These are phyloP conservation scores for Etheostoma spectabile DNA, from an alignment of 2,113 vertebrate species.

Conservation along the genomic window DNA sequence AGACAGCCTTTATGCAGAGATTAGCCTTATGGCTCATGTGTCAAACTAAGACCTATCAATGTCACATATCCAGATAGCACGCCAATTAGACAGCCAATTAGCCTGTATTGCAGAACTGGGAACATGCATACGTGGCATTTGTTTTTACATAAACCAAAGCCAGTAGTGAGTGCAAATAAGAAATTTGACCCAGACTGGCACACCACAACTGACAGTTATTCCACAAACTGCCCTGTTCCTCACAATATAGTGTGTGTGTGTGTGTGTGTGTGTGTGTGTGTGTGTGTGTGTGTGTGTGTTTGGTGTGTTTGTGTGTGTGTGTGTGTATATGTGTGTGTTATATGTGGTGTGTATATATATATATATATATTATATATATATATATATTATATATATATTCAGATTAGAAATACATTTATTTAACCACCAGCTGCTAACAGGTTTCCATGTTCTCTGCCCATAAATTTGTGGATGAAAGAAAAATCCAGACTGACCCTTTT, in stretches of 20 bases:
- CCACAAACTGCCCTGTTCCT: constrained; percentile 3
- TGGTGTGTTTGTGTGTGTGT: too few relatives aligned
- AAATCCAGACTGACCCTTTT: not conserved
- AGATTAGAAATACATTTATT: not conserved
- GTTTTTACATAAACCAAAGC: constrained; percentile 37
- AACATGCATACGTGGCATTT: not conserved
- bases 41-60: constrained; percentile 24
- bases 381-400: too few relatives aligned
- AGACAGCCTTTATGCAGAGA: constrained; percentile 38
- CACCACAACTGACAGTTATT: constrained; percentile 21
- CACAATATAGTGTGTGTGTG: too few relatives aligned
- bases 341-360: too few relatives aligned
- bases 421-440: not conserved
- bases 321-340: too few relatives aligned
- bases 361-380: too few relatives aligned
- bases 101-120: constrained; percentile 17
- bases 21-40: constrained; percentile 46
- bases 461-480: not conserved
- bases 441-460: not conserved
- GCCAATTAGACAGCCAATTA: constrained; percentile 52
- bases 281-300: too few relatives aligned
- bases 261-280: too few relatives aligned
- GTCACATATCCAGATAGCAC: constrained; percentile 34
- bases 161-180: constrained; percentile 7
- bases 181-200: constrained; percentile 24